Percentiles rank a stretch among this genome's conserved stretches.
These are phyloP conservation scores for Ianthella basta DNA, from an alignment of 37 sponge, comb jelly and placozoan species.

Conservation along the genomic window DNA sequence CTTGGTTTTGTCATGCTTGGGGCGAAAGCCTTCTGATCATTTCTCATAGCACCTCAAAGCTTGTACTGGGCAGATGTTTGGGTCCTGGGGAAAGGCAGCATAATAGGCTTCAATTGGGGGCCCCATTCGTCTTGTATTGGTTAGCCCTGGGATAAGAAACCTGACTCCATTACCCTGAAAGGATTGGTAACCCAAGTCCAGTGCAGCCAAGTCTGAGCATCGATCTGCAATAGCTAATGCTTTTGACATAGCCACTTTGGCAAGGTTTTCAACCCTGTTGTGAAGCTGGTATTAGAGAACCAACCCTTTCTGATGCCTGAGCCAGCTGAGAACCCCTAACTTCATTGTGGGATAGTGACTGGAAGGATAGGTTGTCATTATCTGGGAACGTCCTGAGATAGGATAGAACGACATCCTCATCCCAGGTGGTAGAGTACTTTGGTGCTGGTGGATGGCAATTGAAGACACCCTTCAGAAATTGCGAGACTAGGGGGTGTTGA, in stretches of 20 bases:
- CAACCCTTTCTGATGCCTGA: too few species aligned
- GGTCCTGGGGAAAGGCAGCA: neutral
- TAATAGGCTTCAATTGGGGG: constrained; percentile 6
- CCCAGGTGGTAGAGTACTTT: constrained; percentile 22
- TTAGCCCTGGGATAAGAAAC: constrained; percentile 31
- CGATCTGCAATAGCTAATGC: constrained; percentile 36
- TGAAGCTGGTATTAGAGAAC: too few species aligned
- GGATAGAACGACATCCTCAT: constrained; percentile 18
- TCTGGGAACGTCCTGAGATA: too few species aligned
- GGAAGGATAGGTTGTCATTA: neutral
- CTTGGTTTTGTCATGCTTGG: neutral
- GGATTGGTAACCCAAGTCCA: constrained; percentile 10
- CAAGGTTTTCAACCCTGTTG: too few species aligned
- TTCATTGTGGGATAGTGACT: neutral
- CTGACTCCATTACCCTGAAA: neutral
- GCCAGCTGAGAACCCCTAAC: too few species aligned
- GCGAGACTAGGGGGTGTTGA: constrained; percentile 32
- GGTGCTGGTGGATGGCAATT: constrained; percentile 34
- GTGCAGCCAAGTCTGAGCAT: constrained; percentile 14
- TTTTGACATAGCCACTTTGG: too few species aligned
- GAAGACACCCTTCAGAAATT: constrained; percentile 26
- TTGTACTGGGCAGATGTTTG: constrained; percentile 30
- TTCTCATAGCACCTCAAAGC: neutral
- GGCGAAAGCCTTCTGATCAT: neutral
- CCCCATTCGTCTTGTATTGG: constrained; percentile 38